These are phyloP conservation scores for Acanthosepion esculentum DNA, from an alignment of 2,888 invertebrate species.

Conservation along the genomic window DNA sequence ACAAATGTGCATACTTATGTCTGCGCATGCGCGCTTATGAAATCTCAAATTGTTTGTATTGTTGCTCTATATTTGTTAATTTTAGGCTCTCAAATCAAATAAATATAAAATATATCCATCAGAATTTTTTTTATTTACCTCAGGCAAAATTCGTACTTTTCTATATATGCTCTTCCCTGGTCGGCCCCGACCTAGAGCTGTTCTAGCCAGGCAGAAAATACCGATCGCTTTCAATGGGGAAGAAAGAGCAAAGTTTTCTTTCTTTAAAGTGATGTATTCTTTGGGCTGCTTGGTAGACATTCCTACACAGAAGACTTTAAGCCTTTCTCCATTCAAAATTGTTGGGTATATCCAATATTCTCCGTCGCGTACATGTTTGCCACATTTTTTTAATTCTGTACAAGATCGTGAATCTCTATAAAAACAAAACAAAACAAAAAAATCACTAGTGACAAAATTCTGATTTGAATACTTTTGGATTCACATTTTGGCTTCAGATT, in stretches of 20 bases:
- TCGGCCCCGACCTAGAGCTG: not conserved
- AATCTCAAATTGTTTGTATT: too few relatives aligned
- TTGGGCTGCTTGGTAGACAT: conserved; percentile 1
- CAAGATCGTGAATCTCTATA: not conserved
- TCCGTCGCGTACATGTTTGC: not conserved
- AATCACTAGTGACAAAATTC: not conserved
- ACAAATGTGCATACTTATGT: too few relatives aligned
- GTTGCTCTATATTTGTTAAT: too few relatives aligned
- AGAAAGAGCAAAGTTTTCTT: not conserved
- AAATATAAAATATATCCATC: too few relatives aligned
- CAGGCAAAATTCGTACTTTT: conserved; percentile 4
- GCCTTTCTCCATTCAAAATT: not conserved
- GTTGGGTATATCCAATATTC: conserved; percentile 44
- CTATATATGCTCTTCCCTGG: conserved; percentile 36
- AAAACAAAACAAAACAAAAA: not conserved
- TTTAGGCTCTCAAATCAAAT: too few relatives aligned
- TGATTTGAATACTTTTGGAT: not conserved
- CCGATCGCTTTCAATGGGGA: not conserved
- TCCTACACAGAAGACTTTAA: conserved; percentile 11
- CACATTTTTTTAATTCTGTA: conserved; percentile 16
- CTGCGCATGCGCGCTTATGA: too few relatives aligned
- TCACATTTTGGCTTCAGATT: too few relatives aligned
- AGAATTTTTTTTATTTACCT: not conserved
- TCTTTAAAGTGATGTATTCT: conserved; percentile 24
- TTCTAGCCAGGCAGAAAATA: not conserved